These are phyloP conservation scores for Montipora capricornis DNA, from an alignment of 64 coral and sea anemone species.

Conservation along the genomic window DNA sequence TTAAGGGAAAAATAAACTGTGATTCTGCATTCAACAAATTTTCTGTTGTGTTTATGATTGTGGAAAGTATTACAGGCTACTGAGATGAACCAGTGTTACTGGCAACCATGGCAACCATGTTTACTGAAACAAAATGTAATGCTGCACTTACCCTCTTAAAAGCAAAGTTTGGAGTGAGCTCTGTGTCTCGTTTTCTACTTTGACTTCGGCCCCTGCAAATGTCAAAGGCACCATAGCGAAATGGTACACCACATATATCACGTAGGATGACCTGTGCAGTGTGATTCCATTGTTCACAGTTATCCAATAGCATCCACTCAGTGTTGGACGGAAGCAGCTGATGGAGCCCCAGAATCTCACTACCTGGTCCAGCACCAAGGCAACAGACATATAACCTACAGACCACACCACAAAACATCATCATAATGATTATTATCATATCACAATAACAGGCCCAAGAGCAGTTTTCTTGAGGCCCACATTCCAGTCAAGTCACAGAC, in stretches of 20 bases:
- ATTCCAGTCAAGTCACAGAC: too few relatives aligned
- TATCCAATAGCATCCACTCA: constrained; percentile 91
- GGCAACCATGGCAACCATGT: neutral
- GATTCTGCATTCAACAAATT: too few relatives aligned
- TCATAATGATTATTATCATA: neutral
- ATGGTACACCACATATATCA: constrained; percentile 67
- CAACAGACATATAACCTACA: constrained; percentile 89
- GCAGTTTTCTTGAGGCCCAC: neutral
- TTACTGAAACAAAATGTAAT: too few relatives aligned
- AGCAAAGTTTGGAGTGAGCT: constrained; percentile 56
- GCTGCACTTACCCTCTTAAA: constrained; percentile 73
- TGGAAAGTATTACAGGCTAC: too few relatives aligned
- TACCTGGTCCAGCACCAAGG: constrained; percentile 97
- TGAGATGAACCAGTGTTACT: too few relatives aligned
- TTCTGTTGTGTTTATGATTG: too few relatives aligned
- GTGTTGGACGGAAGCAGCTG: constrained; percentile 80
- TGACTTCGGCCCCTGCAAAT: constrained; percentile 37
- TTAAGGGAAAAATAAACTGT: too few relatives aligned
- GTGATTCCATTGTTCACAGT: constrained; percentile 94
- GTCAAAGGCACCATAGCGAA: constrained; percentile 90
- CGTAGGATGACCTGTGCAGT: constrained; percentile 78
- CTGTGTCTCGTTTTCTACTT: neutral
- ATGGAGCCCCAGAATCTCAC: constrained; percentile 93
- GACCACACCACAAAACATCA: neutral
- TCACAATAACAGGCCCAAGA: neutral